Evolutionary conservation across 2,113 vertebrate species (phyloP).

Genomic region (Corydoras sp.): DNA sequence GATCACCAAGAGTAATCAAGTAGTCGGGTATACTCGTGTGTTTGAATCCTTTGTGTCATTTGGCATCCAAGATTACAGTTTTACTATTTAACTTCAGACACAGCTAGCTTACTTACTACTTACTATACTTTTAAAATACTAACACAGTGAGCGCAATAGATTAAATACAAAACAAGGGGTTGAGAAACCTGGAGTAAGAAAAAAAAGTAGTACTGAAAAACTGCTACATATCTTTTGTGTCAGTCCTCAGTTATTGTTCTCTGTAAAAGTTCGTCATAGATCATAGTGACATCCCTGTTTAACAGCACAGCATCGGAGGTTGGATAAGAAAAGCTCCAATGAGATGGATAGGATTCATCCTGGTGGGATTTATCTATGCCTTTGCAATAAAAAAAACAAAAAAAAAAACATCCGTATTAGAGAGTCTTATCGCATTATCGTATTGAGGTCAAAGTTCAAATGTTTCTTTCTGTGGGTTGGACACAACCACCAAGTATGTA

Average conservation of each 20-base stretch:
- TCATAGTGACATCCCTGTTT: slow-evolving; percentile 48
- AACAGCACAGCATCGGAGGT: slow-evolving; percentile 46
- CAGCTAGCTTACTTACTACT: slow-evolving; percentile 54
- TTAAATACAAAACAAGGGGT: slow-evolving; percentile 54
- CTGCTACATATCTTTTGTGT: slow-evolving; percentile 61
- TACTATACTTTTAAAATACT: slow-evolving; percentile 65
- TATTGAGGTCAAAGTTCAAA: slow-evolving; percentile 59
- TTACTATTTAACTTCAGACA: slow-evolving; percentile 70
- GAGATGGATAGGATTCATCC: slow-evolving; percentile 46
- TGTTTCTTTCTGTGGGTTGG: slow-evolving; percentile 52
- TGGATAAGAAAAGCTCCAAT: slow-evolving; percentile 54
- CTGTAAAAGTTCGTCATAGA: slow-evolving; percentile 58
- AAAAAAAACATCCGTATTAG: slow-evolving; percentile 35
- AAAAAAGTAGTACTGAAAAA: slow-evolving; percentile 61
- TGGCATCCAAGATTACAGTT: slow-evolving; percentile 53
- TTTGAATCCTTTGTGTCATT: slow-evolving; percentile 38
- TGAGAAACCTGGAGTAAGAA: slow-evolving; percentile 59
- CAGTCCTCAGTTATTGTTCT: slow-evolving; percentile 58
- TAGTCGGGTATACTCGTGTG: slow-evolving; percentile 51
- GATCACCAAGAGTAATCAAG: slow-evolving; percentile 50
- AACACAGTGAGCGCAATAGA: slow-evolving; percentile 69
- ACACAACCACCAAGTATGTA: slow-evolving; percentile 25
- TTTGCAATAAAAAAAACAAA: slow-evolving; percentile 61
- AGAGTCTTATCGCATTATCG: slow-evolving; percentile 59
- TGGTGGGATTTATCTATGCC: slow-evolving; percentile 54